A percentile compares a stretch with the other conserved stretches of the same genome.
phyloP scores from a whole-genome alignment of 2,888 invertebrate genomes.

The Sminthurides aquaticus region DNA sequence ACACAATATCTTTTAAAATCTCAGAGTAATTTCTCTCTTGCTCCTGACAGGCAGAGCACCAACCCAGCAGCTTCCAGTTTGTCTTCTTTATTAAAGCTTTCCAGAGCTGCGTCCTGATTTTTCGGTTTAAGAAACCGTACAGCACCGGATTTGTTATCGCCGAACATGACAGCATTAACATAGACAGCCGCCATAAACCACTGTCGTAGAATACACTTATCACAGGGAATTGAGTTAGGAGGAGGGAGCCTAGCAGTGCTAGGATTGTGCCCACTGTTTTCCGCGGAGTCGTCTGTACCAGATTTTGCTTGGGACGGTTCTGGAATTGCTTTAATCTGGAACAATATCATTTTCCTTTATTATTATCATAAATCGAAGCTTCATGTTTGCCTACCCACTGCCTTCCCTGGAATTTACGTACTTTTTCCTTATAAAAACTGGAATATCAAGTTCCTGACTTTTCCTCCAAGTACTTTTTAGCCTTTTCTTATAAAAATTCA shows the following conservation, averaged over 20 bases:
- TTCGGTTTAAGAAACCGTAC: conserved; percentile 42
- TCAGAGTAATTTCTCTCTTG: conserved; percentile 14
- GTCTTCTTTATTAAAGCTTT: conserved; percentile 23
- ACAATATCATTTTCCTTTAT: background rate
- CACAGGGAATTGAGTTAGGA: conserved; percentile 39
- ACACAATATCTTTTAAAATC: conserved; percentile 14
- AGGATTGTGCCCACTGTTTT: conserved; percentile 42
- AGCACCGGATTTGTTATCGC: conserved; percentile 40
- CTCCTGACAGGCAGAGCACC: conserved; percentile 2
- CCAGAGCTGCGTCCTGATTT: conserved; percentile 39
- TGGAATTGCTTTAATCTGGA: background rate
- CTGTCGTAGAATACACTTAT: conserved; percentile 31
- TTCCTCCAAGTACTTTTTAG: no score
- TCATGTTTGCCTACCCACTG: background rate
- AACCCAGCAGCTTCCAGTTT: background rate
- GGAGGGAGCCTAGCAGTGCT: conserved; percentile 38
- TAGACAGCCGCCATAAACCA: conserved; percentile 27
- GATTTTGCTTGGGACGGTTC: background rate
- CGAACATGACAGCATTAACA: conserved; percentile 32
- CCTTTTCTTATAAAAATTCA: no score
- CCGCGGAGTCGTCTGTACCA: conserved; percentile 34
- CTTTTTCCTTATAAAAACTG: no score
- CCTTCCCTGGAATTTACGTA: no score
- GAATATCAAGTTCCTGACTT: no score
- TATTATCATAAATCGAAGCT: background rate